Percentiles rank a stretch among this genome's conserved stretches.
phyloP scores from a whole-genome alignment of 2,113 vertebrate species.

The Cephalopterus ornatus region DNA sequence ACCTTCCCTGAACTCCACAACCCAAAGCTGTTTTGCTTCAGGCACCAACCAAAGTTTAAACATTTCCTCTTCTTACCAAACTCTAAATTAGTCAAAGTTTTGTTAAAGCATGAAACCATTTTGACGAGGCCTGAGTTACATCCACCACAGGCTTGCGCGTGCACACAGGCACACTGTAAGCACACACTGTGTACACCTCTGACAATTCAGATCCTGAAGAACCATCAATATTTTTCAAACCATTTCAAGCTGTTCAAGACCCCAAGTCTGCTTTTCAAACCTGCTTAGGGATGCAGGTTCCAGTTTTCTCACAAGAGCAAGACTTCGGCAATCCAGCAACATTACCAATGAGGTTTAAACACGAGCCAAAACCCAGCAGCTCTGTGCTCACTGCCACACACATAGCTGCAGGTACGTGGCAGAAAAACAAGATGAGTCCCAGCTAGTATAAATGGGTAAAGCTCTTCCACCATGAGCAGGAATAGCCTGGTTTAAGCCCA shows the following conservation, averaged over 20 bases:
- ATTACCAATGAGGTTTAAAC: neutral
- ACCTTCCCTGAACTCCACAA: neutral
- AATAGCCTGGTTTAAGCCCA: neutral
- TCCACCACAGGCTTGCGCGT: neutral
- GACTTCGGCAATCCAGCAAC: neutral
- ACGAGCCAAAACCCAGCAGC: neutral
- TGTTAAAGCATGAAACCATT: neutral
- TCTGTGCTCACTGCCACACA: rapidly evolving
- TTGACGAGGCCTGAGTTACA: neutral
- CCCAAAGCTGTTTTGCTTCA: neutral
- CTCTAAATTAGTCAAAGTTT: neutral
- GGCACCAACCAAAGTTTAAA: neutral
- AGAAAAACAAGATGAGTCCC: neutral
- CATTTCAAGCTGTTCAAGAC: neutral
- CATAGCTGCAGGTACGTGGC: neutral
- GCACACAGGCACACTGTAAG: rapidly evolving
- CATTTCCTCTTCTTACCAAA: neutral
- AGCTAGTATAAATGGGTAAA: neutral
- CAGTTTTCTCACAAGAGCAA: neutral
- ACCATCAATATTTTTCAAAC: neutral
- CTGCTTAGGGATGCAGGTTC: neutral
- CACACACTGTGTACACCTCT: neutral
- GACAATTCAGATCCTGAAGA: neutral
- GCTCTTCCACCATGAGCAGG: neutral
- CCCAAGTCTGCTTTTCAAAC: neutral